phyloP scores from a whole-genome alignment of 2,797 vertebrate species.

The Paratrypauchen microcephalus region DNA sequence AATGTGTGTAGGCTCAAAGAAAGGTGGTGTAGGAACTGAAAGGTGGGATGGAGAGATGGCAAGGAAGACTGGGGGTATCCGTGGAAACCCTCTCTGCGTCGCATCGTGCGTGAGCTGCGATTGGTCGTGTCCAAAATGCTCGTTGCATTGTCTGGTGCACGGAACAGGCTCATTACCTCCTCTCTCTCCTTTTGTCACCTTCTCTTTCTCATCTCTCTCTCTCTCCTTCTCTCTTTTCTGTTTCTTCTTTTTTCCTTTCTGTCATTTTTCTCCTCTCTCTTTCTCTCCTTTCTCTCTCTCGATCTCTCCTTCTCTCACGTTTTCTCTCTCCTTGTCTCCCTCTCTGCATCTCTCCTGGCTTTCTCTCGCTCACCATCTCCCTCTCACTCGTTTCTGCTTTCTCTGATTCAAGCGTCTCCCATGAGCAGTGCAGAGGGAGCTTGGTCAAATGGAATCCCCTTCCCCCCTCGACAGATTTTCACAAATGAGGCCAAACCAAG shows the following conservation, averaged over 20 bases:
- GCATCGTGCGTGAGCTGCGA: conserved; percentile 45
- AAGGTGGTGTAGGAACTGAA: background rate
- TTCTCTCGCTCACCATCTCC: background rate
- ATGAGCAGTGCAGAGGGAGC: conserved; percentile 46
- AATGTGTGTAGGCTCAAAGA: background rate
- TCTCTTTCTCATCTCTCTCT: conserved; percentile 2
- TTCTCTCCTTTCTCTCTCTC: background rate
- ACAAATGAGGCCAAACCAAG: conserved; percentile 59
- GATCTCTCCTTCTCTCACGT: conserved; percentile 17
- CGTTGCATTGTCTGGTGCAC: conserved; percentile 54
- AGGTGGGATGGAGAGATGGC: conserved; percentile 27
- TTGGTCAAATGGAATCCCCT: conserved; percentile 62
- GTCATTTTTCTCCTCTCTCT: conserved; percentile 1
- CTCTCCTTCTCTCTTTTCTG: background rate
- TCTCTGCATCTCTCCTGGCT: background rate
- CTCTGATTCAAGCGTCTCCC: conserved; percentile 51
- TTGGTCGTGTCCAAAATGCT: conserved; percentile 55
- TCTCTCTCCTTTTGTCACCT: background rate
- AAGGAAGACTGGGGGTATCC: conserved; percentile 66
- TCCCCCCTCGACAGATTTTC: conserved; percentile 19
- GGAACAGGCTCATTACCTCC: conserved; percentile 51
- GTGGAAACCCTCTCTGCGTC: conserved; percentile 72
- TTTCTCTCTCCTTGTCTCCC: background rate
- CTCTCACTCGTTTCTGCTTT: conserved; percentile 4
- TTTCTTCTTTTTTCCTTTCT: conserved; percentile 3